phyloP scores from a whole-genome alignment of 2,113 vertebrate species.

The Saguinus midas region DNA sequence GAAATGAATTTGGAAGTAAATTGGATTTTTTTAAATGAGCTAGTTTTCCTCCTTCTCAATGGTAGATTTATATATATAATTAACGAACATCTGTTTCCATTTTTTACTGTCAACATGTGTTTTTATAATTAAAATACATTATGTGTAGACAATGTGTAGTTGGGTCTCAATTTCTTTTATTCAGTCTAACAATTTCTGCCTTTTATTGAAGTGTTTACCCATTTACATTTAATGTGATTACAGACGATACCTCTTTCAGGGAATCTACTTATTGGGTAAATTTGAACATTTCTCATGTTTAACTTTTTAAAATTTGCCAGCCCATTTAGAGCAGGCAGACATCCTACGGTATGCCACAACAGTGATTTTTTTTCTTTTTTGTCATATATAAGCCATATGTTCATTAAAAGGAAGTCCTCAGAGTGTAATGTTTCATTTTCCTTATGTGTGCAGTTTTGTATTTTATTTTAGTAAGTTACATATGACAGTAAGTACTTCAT shows the following conservation, averaged over 20 bases:
- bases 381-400: background rate
- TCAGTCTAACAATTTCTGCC: background rate
- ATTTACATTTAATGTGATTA: background rate
- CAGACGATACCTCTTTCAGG: background rate
- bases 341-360: background rate
- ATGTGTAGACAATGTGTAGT: background rate
- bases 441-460: constrained; percentile 29
- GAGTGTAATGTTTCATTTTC: constrained; percentile 1
- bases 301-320: constrained; percentile 2
- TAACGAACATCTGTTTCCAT: background rate
- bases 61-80: background rate
- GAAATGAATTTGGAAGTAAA: constrained; percentile 9
- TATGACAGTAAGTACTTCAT: background rate
- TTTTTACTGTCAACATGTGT: background rate
- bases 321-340: background rate
- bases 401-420: constrained; percentile 38
- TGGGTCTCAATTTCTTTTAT: background rate
- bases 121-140: background rate
- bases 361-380: background rate
- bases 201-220: background rate
- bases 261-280: background rate
- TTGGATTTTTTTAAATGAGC: background rate
- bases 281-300: background rate
- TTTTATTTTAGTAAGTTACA: constrained; percentile 21
- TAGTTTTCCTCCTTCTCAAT: accelerated